phyloP scores from a whole-genome alignment of 2,888 invertebrate genomes.

The Cotesia congregata region DNA sequence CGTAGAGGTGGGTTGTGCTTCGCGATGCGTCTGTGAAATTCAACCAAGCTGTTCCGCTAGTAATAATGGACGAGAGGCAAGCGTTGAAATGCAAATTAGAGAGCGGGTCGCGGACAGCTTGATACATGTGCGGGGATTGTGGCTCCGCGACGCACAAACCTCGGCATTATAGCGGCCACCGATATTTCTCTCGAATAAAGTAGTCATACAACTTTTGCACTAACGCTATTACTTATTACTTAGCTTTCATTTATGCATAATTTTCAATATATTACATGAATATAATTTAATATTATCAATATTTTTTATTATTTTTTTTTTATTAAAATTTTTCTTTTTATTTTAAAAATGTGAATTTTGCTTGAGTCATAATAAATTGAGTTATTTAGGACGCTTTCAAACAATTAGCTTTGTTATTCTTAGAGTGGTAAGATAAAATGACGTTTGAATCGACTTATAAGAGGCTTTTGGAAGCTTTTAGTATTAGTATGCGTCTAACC shows the following conservation, averaged over 20 bases:
- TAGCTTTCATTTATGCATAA: too few species aligned
- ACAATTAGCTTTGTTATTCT: not conserved
- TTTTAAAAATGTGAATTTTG: too few species aligned
- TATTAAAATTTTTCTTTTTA: too few species aligned
- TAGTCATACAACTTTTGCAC: not conserved
- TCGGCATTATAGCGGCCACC: not conserved
- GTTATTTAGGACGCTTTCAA: not conserved
- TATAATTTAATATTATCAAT: too few species aligned
- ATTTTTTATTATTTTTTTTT: too few species aligned
- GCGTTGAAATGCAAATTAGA: constrained; percentile 69
- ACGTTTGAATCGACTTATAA: not conserved
- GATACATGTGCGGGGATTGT: constrained; percentile 68
- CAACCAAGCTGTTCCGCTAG: constrained; percentile 68
- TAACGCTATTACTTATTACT: too few species aligned
- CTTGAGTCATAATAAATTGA: not conserved
- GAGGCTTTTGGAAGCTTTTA: not conserved
- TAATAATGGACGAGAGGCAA: constrained; percentile 68
- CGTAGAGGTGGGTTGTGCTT: constrained; percentile 42
- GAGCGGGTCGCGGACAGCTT: constrained; percentile 67
- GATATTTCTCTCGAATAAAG: constrained; percentile 19
- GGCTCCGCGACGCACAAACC: constrained; percentile 61
- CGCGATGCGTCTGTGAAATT: constrained; percentile 64
- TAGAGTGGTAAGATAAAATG: not conserved
- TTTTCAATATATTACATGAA: too few species aligned
- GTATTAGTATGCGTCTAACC: not conserved